Evolutionary conservation across 2,113 vertebrate species (phyloP).

Genomic region (Hemiscyllium ocellatum): DNA sequence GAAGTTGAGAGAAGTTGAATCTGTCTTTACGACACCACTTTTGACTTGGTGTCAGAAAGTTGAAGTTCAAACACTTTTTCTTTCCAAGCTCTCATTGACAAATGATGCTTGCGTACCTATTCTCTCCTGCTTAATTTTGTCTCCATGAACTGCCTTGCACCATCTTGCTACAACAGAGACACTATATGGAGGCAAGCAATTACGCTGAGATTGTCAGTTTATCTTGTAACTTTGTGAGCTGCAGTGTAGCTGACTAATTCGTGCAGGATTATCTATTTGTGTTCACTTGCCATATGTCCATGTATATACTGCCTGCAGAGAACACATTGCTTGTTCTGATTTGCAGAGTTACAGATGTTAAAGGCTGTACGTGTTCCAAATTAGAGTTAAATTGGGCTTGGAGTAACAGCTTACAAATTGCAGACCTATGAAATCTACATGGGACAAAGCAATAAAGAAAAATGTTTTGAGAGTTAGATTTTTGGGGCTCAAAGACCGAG

Average conservation of each 20-base stretch:
- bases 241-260: background rate
- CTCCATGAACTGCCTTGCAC: background rate
- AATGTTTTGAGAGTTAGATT: background rate
- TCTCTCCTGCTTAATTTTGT: background rate
- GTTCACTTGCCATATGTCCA: background rate
- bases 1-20: background rate
- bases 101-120: background rate
- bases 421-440: background rate
- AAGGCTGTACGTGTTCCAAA: background rate
- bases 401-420: background rate
- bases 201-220: background rate
- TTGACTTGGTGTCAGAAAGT: background rate
- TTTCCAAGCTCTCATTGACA: background rate
- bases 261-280: background rate
- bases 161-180: background rate
- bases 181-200: background rate
- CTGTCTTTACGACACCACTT: background rate
- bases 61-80: no score
- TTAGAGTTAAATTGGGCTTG: background rate
- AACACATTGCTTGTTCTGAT: background rate
- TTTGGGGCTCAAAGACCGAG: background rate
- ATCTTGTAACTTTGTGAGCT: background rate
- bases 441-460: background rate
- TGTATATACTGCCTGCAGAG: background rate
- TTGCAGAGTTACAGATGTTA: background rate